Conservation (phyloP, 2,888 invertebrate species). For the Eudasyphora cyanicolor region DNA sequence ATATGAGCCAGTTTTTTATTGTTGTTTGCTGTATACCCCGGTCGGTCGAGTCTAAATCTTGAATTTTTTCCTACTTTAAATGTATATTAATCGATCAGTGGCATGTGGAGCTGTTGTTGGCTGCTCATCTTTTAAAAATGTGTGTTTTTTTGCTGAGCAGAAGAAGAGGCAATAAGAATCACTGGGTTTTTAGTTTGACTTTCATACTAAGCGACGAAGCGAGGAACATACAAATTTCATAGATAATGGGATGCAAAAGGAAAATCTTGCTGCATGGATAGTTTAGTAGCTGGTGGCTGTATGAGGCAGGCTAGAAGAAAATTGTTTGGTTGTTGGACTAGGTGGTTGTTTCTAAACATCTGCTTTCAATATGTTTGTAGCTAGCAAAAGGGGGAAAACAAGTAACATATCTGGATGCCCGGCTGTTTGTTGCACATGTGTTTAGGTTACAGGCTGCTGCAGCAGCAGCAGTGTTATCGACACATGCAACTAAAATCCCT, state of each 20-base stretch:
- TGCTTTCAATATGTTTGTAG: slow-evolving; percentile 59
- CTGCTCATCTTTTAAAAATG: background rate
- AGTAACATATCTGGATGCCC: slow-evolving; percentile 11
- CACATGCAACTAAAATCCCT: slow-evolving; percentile 52
- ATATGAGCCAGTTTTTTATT: slow-evolving; percentile 48
- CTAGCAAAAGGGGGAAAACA: slow-evolving; percentile 8
- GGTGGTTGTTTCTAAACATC: slow-evolving; percentile 59
- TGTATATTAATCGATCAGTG: slow-evolving; percentile 65
- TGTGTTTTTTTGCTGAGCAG: background rate
- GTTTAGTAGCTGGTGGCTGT: slow-evolving; percentile 33
- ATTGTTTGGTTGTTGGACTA: slow-evolving; percentile 3
- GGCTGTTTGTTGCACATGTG: slow-evolving; percentile 63
- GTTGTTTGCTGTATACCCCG: slow-evolving; percentile 11
- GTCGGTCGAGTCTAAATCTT: slow-evolving; percentile 49
- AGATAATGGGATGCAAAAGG: slow-evolving; percentile 63
- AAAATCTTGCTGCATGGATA: background rate
- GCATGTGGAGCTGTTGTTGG: slow-evolving; percentile 45
- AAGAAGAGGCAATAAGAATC: slow-evolving; percentile 16
- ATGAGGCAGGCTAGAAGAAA: no score
- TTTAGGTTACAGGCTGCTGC: background rate
- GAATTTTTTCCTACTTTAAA: slow-evolving; percentile 53
- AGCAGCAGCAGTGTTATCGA: background rate
- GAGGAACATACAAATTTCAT: slow-evolving; percentile 58
- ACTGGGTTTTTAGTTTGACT: background rate
- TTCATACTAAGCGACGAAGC: background rate